A percentile compares a stretch with the other conserved stretches of the same genome.
Evolutionary conservation across 35 echinoderm and acorn worm genomes (phyloP).

Genomic region (Heliocidaris erythrogramma): DNA sequence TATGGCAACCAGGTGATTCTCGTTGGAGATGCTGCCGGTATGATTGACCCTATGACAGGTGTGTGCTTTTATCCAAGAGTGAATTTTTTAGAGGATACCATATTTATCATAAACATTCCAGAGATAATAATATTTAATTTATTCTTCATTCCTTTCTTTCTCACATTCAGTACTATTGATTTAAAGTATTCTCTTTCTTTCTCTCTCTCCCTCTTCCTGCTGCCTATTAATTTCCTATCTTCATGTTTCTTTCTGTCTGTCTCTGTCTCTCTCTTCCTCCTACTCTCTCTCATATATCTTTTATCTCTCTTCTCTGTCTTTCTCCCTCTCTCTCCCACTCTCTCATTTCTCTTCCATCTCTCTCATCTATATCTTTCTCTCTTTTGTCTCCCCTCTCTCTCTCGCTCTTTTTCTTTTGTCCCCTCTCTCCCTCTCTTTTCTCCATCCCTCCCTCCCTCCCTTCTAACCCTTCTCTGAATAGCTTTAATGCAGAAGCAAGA

Average conservation of each 20-base stretch:
- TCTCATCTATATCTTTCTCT: not conserved
- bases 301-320: not conserved
- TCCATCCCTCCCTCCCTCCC: not conserved
- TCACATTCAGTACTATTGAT: not conserved
- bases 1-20: slow-evolving; percentile 48
- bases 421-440: not conserved
- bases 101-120: not conserved
- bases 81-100: not conserved
- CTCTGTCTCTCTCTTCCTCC: not conserved
- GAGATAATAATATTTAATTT: not conserved
- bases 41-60: slow-evolving; percentile 64
- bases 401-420: not conserved
- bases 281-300: not conserved
- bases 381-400: not conserved
- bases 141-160: not conserved
- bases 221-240: not conserved
- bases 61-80: not conserved
- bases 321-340: not conserved
- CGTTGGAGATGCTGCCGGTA: slow-evolving; percentile 52
- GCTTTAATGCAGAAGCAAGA: not conserved
- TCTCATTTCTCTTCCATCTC: not conserved
- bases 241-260: not conserved
- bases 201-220: not conserved
- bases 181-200: not conserved
- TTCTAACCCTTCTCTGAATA: not conserved